Evolutionary conservation across 2,888 invertebrate species (phyloP), one percentile per base, ranked within the genome.

Genomic region (Lasioglossum vierecki): DNA sequence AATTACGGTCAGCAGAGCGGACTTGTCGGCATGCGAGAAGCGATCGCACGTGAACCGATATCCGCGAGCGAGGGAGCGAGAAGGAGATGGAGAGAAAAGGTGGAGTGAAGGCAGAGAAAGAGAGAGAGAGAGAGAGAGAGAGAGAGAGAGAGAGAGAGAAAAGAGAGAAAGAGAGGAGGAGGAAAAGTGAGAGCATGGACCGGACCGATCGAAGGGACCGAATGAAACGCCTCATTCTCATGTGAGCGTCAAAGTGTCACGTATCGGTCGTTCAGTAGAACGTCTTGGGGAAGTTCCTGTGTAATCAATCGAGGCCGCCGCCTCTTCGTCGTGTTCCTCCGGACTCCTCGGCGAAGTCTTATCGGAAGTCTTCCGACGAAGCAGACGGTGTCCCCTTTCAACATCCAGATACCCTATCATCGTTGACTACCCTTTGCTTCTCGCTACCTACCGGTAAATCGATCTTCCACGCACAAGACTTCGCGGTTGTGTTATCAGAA

Each of bases 251-350:
- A 63, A 78, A 87, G 87, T 87, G 87, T 87, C 87, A 87, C 86
- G 86, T 87, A 80, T 80, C 87, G 79, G 83, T 78, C 86, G 83
- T 86, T 83, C 35, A 74, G 83, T 83, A 82, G 87, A 89, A 82
- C 85, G 87, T 84, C 82, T 76, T 26, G 71, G 49, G 30, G 88
- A 76, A 83, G 80, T 78, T 73, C 63, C 49, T 74, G 76, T 75
- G 87, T 89, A 87, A 89, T 90, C 89, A 88, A 83, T 85, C 85
- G 85, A 72, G 68, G 75, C 63, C 78, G 68, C 76, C 76, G 35
- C 66, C 44, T 71, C 74, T 68, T 22, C 35, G 35, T 39, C 66
- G 35, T 68, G 66, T 68, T 68, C 35, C 66, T 68, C 35, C 39
- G 41, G 70, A 35, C 46, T 63, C 74, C 41, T 60, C 77, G 41